phyloP scores from a whole-genome alignment of 2,888 invertebrate species.

The Gymnosoma rotundatum region DNA sequence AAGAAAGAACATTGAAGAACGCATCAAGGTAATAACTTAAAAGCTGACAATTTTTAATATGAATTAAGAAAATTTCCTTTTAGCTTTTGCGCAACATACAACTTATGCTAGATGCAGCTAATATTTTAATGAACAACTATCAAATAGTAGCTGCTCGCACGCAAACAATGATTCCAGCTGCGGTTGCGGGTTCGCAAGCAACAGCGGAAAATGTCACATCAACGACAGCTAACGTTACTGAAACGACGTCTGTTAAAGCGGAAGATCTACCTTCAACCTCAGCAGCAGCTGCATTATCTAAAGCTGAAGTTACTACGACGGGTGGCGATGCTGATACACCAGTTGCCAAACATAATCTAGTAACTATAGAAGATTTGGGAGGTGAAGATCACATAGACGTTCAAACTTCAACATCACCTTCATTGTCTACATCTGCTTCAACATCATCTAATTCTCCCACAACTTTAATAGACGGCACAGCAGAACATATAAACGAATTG shows the following conservation, averaged over 20 bases:
- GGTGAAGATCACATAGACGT: constrained; percentile 77
- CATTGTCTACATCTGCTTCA: not conserved
- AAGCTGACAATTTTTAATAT: not conserved
- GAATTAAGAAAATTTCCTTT: constrained; percentile 75
- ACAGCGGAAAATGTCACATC: constrained; percentile 18
- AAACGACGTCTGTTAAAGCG: constrained; percentile 44
- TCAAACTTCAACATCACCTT: constrained; percentile 34
- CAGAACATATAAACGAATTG: constrained; percentile 84
- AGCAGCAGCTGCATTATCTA: constrained; percentile 73
- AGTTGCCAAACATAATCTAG: constrained; percentile 73
- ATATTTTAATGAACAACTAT: constrained; percentile 97
- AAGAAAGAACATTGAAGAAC: constrained; percentile 93
- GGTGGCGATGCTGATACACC: constrained; percentile 35
- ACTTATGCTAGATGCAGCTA: constrained; percentile 95
- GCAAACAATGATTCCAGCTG: constrained; percentile 78
- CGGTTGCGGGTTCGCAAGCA: constrained; percentile 32
- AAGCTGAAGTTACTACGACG: constrained; percentile 42
- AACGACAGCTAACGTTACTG: constrained; percentile 9
- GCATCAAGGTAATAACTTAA: constrained; percentile 86
- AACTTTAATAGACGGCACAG: constrained; percentile 56
- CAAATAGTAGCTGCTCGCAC: constrained; percentile 86
- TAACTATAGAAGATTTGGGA: constrained; percentile 81
- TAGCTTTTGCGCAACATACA: constrained; percentile 92
- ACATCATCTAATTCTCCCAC: constrained; percentile 25
- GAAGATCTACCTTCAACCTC: constrained; percentile 61